Evolutionary conservation across 2,797 vertebrate genomes (phyloP).

Genomic region (Spinus pinus): DNA sequence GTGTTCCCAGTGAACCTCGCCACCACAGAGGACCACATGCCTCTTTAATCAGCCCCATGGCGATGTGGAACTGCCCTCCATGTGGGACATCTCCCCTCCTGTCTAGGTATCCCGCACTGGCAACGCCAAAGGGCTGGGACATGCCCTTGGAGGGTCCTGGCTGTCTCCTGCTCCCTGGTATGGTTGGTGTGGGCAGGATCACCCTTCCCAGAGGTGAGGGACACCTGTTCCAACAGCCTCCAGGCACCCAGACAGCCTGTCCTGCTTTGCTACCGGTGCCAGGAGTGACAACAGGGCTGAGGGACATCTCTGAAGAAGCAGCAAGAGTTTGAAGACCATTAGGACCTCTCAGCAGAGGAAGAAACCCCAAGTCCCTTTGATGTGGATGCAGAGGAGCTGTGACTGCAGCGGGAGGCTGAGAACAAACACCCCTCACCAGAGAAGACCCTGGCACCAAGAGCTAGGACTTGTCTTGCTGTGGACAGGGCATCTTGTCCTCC

Average conservation of each 20-base stretch:
- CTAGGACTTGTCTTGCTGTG: neutral
- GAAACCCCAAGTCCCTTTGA: neutral
- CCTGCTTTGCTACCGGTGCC: neutral
- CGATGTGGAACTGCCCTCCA: neutral
- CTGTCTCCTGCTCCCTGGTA: neutral
- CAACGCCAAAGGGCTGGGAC: neutral
- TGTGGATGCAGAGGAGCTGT: neutral
- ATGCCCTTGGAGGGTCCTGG: neutral
- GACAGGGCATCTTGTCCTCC: neutral
- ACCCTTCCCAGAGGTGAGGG: neutral
- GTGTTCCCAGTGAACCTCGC: rapidly evolving
- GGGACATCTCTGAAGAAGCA: neutral
- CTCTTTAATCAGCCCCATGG: neutral
- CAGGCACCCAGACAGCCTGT: neutral
- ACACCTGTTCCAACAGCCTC: neutral
- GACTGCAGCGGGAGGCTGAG: neutral
- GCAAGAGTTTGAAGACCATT: neutral
- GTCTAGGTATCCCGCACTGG: rapidly evolving
- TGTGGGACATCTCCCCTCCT: neutral
- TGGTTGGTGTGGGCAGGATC: neutral
- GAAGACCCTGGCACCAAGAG: neutral
- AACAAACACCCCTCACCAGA: neutral
- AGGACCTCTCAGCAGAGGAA: neutral
- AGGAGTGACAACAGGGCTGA: neutral
- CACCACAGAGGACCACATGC: rapidly evolving